These are phyloP conservation scores for Slavum lentiscoides DNA, from an alignment of 2,888 invertebrate genomes.

Conservation along the genomic window DNA sequence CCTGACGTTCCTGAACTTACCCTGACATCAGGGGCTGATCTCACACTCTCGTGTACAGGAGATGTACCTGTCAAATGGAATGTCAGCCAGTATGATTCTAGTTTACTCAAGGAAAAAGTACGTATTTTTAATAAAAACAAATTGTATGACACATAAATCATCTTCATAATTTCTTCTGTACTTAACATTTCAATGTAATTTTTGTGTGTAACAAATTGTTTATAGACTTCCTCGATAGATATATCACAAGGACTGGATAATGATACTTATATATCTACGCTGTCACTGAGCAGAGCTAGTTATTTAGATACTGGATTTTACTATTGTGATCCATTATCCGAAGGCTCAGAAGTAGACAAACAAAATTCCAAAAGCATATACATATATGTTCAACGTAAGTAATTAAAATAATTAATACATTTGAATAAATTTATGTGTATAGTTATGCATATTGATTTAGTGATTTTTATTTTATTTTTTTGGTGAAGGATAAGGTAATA, in stretches of 20 bases:
- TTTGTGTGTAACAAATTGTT: not conserved
- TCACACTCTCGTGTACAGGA: constrained; percentile 51
- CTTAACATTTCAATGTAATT: not conserved
- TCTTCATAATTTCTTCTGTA: not conserved
- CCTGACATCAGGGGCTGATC: constrained; percentile 53
- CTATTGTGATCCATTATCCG: constrained; percentile 50
- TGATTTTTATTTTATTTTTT: too few species aligned
- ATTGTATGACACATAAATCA: not conserved
- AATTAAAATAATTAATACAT: not conserved
- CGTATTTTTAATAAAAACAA: not conserved
- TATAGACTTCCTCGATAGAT: constrained; percentile 27
- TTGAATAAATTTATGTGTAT: not conserved
- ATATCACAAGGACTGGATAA: constrained; percentile 46
- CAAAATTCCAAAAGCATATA: constrained; percentile 35
- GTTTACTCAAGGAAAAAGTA: constrained; percentile 24
- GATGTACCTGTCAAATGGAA: constrained; percentile 52
- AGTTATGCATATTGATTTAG: too few species aligned
- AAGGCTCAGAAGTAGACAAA: constrained; percentile 6
- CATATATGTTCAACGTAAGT: constrained; percentile 51
- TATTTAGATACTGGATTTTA: constrained; percentile 56
- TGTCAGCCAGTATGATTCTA: constrained; percentile 5
- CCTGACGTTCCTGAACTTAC: constrained; percentile 49
- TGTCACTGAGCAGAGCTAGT: constrained; percentile 53
- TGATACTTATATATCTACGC: constrained; percentile 27
- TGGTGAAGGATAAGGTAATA: not conserved